These are phyloP conservation scores for Amia ocellicauda DNA, from an alignment of 2,113 vertebrate genomes.

Conservation along the genomic window DNA sequence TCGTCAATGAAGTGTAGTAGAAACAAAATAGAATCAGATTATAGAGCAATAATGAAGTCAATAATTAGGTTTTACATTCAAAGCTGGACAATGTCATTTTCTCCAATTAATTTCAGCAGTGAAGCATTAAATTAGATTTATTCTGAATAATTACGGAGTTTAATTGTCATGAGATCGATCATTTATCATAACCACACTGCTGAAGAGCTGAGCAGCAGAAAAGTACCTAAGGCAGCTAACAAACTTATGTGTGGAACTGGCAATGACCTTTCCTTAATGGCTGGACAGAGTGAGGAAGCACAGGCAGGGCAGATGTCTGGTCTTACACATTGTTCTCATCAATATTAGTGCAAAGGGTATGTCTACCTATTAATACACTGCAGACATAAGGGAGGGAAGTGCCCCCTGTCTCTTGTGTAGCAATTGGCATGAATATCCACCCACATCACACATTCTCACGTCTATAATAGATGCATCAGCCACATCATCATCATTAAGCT, in stretches of 20 bases:
- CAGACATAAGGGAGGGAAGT: too few relatives aligned
- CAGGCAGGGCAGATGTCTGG: not conserved
- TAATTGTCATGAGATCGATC: conserved; percentile 70
- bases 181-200: conserved; percentile 44
- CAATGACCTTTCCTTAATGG: not conserved
- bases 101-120: conserved; percentile 65
- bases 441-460: too few relatives aligned
- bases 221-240: conserved; percentile 27
- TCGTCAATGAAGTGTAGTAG: conserved; percentile 66
- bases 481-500: too few relatives aligned
- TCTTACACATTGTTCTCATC: not conserved
- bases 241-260: conserved; percentile 27
- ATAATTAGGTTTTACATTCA: conserved; percentile 72
- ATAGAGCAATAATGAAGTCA: conserved; percentile 65
- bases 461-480: too few relatives aligned
- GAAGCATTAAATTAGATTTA: conserved; percentile 73
- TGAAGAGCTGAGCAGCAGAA: conserved; percentile 40
- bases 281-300: not conserved
- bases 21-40: conserved; percentile 69
- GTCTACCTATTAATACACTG: not conserved
- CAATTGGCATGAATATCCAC: too few relatives aligned
- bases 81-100: conserved; percentile 74
- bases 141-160: conserved; percentile 65
- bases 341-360: not conserved
- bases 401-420: too few relatives aligned